Conservation (phyloP, 2,797 vertebrate genomes). For the Synanceia verrucosa region DNA sequence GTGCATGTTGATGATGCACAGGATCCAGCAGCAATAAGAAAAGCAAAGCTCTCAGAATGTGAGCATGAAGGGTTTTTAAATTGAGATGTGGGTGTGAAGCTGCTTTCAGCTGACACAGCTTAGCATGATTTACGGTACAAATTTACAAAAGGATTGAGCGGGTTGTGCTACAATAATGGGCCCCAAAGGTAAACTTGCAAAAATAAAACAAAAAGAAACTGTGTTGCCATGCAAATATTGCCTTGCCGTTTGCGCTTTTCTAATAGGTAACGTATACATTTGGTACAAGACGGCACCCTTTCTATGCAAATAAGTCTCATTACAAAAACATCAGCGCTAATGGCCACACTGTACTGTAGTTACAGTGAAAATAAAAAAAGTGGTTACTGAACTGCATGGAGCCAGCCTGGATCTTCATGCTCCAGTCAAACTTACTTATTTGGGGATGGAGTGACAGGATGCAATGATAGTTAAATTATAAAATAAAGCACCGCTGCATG, state of each 20-base stretch:
- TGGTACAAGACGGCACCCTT: neutral
- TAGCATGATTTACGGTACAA: neutral
- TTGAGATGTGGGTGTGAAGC: slow-evolving; percentile 7
- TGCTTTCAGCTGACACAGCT: slow-evolving; percentile 12
- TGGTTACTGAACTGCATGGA: neutral
- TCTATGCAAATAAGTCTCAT: neutral
- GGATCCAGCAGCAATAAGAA: neutral
- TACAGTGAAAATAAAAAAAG: neutral
- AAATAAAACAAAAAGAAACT: neutral
- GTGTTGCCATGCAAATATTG: neutral
- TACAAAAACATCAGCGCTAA: neutral
- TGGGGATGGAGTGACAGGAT: neutral
- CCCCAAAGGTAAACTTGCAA: neutral
- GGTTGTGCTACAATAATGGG: neutral
- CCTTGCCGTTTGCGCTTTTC: neutral
- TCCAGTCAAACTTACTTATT: neutral
- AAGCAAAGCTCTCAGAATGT: slow-evolving; percentile 2
- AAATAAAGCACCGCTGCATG: neutral
- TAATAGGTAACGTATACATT: neutral
- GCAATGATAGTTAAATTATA: neutral
- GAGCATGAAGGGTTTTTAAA: slow-evolving; percentile 19
- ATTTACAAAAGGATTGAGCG: neutral
- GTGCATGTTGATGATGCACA: neutral
- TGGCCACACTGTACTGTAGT: neutral
- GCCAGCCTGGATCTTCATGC: neutral